Percentiles rank a stretch among this genome's conserved stretches.
phyloP scores from a whole-genome alignment of 1,140 invertebrate species.

The Caenorhabditis brenneri region DNA sequence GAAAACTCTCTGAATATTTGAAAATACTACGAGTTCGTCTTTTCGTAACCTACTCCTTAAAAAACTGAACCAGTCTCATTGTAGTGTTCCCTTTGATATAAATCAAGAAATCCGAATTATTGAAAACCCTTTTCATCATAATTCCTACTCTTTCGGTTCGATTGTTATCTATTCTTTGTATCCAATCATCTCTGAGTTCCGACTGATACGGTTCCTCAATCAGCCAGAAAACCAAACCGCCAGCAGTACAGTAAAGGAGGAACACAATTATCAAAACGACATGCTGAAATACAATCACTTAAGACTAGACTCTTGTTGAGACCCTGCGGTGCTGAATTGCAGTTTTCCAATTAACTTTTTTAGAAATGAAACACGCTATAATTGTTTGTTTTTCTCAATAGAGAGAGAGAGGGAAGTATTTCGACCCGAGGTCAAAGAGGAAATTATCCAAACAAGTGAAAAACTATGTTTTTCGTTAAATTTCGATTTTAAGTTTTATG shows the following conservation, averaged over 20 bases:
- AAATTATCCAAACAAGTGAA: no score
- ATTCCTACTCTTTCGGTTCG: constrained; percentile 25
- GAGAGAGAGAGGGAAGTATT: not conserved
- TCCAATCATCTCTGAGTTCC: constrained; percentile 44
- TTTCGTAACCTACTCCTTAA: constrained; percentile 30
- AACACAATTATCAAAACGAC: constrained; percentile 50
- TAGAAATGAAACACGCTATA: no score
- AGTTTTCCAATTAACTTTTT: not conserved
- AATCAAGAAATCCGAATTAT: constrained; percentile 54
- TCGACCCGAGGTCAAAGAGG: no score
- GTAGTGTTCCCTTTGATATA: constrained; percentile 58
- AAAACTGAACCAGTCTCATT: constrained; percentile 7
- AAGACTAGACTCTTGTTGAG: no score
- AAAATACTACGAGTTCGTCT: not conserved
- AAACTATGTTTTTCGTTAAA: no score
- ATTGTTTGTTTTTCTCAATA: not conserved
- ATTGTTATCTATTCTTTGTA: constrained; percentile 47
- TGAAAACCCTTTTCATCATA: constrained; percentile 52
- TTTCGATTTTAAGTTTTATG: no score
- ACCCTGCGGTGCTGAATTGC: no score
- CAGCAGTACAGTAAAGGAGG: constrained; percentile 49
- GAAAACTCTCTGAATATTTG: constrained; percentile 45
- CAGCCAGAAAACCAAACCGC: constrained; percentile 50
- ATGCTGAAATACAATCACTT: no score
- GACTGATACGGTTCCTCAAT: constrained; percentile 53